Percentiles rank a stretch among this genome's conserved stretches.
Evolutionary conservation across 2,888 invertebrate genomes (phyloP).

Genomic region (Dasysyrphus albostriatus): DNA sequence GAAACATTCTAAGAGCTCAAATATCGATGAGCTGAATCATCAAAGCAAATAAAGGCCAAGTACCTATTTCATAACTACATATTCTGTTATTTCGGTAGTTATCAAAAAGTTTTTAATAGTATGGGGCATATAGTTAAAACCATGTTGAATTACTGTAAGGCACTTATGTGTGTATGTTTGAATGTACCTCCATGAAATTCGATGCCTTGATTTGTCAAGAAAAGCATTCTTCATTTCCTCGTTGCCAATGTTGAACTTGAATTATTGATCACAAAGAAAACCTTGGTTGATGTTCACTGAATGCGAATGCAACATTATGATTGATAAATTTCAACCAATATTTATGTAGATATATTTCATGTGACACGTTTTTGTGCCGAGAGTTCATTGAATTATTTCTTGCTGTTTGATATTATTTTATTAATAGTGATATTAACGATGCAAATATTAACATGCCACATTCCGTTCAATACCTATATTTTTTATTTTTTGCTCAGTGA

Average conservation of each 20-base stretch:
- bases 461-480: not conserved
- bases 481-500: not conserved
- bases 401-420: no score
- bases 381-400: constrained; percentile 1
- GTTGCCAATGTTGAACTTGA: constrained; percentile 1
- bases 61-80: not conserved
- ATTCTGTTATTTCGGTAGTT: not conserved
- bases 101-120: not conserved
- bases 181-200: not conserved
- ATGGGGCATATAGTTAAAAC: not conserved
- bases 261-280: constrained; percentile 2
- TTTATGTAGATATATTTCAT: not conserved
- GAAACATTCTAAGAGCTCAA: not conserved
- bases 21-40: not conserved
- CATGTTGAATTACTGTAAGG: not conserved
- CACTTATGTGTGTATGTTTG: no score
- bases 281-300: not conserved
- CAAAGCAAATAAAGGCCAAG: not conserved
- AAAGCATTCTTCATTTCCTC: not conserved
- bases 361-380: not conserved
- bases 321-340: not conserved
- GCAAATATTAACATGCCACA: not conserved
- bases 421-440: not conserved
- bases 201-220: not conserved
- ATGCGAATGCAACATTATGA: not conserved